Percentiles rank a stretch among this genome's conserved stretches.
phyloP scores from a whole-genome alignment of 2,797 vertebrate species.

The Microcaecilia unicolor region DNA sequence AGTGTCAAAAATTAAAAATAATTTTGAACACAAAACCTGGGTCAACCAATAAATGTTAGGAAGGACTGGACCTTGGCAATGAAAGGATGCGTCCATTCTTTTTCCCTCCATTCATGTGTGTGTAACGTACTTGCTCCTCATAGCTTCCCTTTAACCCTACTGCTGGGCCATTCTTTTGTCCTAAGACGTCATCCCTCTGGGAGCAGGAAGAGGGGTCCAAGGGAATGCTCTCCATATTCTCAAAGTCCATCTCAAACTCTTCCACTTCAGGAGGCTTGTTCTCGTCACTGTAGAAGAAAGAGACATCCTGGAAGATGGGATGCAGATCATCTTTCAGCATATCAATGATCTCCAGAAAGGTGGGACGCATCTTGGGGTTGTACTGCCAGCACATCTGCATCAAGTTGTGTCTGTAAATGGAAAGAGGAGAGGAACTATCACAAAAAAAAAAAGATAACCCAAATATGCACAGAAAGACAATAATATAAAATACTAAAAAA shows the following conservation, averaged over 20 bases:
- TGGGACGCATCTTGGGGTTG: slow-evolving; percentile 92
- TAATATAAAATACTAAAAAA: no score
- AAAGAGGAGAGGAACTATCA: not conserved
- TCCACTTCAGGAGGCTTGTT: slow-evolving; percentile 88
- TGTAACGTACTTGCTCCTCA: slow-evolving; percentile 88
- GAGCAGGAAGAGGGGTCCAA: slow-evolving; percentile 84
- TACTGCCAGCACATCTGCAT: slow-evolving; percentile 98
- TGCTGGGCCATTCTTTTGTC: slow-evolving; percentile 72
- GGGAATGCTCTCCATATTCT: slow-evolving; percentile 97
- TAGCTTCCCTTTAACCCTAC: slow-evolving; percentile 80
- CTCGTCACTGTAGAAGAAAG: slow-evolving; percentile 96
- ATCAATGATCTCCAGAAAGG: slow-evolving; percentile 89
- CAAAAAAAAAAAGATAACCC: fast-evolving
- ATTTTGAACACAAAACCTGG: slow-evolving; percentile 22
- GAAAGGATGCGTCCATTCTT: slow-evolving; percentile 88
- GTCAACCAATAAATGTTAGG: slow-evolving; percentile 66
- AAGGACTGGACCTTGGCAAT: slow-evolving; percentile 84
- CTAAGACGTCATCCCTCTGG: slow-evolving; percentile 70
- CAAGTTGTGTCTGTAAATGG: slow-evolving; percentile 65
- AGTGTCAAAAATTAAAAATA: slow-evolving; percentile 46
- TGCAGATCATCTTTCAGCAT: slow-evolving; percentile 89
- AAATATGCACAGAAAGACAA: not conserved
- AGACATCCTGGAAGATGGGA: slow-evolving; percentile 81
- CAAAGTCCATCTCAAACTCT: slow-evolving; percentile 91
- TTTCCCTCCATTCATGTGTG: slow-evolving; percentile 98